Base-by-base conservation (phyloP, 2,888 invertebrate species). In the Congeria kusceri region DNA sequence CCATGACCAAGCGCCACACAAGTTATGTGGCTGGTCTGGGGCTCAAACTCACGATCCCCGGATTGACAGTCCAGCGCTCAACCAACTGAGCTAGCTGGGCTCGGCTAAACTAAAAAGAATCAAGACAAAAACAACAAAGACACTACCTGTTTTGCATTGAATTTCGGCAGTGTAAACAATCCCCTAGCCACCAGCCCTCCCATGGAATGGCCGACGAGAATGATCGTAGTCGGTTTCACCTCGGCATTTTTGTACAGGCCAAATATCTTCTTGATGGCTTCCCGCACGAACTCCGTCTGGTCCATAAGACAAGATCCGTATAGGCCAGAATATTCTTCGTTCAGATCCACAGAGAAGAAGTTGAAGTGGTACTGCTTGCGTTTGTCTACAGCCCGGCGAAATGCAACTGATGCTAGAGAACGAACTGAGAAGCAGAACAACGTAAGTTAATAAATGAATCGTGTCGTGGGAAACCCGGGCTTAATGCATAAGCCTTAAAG, bases 151-250 rank as follows among this genome's bases (percentile, higher is more conserved):
- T 90, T 95, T 18, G 95, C 91, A 82, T 96, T 95, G 58, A 96
- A 94, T 68, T 94, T 94, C 13, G 95, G 94, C 75, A 95, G 94
- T 27, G 95, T 94, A 75, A 97, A 94, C 46, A 97, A 94, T 9
- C 96, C 95, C 93, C 97, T 96, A 0, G 97, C 97, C 70, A 98
- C 94, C 62, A 98, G 94, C 18, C 98, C 98, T 84, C 98, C 98
- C 97, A 99, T 98, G 11, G 99, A 99, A 95, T 99, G 99, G 7
- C 98, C 99, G 92, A 99, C 96, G 0, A 99, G 92, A 59, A 98
- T 95, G 20, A 99, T 95, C 59, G 95, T 95, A 32, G 93, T 94
- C 0, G 95, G 96, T 86, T 86, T 87, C 69, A 94, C 92, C 15
- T 76, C 94, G 88, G 85, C 93, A 88, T 92, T 94, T 63, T 93